phyloP scores from a whole-genome alignment of 2,888 invertebrate genomes.

The Calliopum simillimum region DNA sequence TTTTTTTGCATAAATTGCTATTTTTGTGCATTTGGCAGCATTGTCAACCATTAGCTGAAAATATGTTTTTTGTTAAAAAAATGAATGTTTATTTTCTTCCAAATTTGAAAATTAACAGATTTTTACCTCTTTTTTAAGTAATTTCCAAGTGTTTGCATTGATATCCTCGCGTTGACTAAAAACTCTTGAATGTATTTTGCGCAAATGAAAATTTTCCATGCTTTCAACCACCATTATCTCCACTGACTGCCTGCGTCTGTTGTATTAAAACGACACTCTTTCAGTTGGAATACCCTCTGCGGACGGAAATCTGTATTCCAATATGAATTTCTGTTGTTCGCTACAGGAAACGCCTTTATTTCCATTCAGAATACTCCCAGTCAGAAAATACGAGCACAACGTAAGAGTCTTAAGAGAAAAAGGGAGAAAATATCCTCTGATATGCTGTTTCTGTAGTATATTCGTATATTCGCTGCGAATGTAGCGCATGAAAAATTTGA shows the following conservation, averaged over 20 bases:
- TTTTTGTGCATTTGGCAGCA: slow-evolving; percentile 6
- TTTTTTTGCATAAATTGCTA: slow-evolving; percentile 21
- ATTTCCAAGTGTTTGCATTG: not conserved
- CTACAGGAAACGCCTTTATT: slow-evolving; percentile 34
- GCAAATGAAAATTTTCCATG: not conserved
- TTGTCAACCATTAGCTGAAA: not conserved
- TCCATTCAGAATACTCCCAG: slow-evolving; percentile 18
- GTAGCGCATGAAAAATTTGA: too few species aligned
- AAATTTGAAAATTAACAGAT: not conserved
- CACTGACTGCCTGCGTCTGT: not conserved
- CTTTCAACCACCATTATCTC: not conserved
- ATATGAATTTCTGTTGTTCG: slow-evolving; percentile 24
- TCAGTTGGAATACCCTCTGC: slow-evolving; percentile 7
- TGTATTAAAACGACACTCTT: not conserved
- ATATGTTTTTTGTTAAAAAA: too few species aligned
- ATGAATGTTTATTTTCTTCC: not conserved
- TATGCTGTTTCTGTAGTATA: too few species aligned
- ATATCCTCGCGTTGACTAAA: not conserved
- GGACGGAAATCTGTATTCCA: slow-evolving; percentile 30
- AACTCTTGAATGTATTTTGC: not conserved
- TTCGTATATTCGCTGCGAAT: too few species aligned
- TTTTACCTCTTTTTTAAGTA: not conserved
- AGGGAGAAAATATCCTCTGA: not conserved
- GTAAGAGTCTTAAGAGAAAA: not conserved
- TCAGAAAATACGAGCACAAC: too few species aligned